Evolutionary conservation across 37 sponge, comb jelly and placozoan species (phyloP).

Genomic region (Hexactinellida sp.): DNA sequence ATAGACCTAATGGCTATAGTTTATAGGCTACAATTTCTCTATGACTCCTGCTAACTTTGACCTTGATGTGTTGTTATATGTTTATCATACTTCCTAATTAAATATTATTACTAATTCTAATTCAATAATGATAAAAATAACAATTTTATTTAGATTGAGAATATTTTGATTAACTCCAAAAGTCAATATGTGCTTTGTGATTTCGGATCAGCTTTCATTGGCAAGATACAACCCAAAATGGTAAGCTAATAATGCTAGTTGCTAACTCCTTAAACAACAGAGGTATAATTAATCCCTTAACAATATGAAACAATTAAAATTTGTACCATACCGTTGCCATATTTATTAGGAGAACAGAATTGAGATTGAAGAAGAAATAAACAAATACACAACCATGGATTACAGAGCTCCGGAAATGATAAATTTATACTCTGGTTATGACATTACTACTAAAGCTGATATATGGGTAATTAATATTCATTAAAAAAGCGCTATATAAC

Average conservation of each 20-base stretch:
- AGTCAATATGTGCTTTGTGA: conserved; percentile 77
- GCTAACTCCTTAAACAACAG: background rate
- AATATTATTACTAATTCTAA: too few relatives aligned
- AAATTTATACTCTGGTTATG: conserved; percentile 61
- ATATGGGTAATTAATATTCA: conserved; percentile 58
- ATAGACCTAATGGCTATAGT: too few relatives aligned
- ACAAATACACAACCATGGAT: conserved; percentile 75
- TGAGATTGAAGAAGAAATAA: conserved; percentile 27
- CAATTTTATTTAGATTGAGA: conserved; percentile 80
- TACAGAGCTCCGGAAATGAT: conserved; percentile 96
- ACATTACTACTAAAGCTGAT: conserved; percentile 71
- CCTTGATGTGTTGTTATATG: too few relatives aligned
- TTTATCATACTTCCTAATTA: too few relatives aligned
- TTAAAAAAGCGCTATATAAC: background rate
- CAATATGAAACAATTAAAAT: background rate
- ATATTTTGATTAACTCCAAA: conserved; percentile 47
- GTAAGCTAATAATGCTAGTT: too few relatives aligned
- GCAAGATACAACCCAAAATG: conserved; percentile 42
- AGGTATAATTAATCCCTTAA: background rate
- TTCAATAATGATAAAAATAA: too few relatives aligned
- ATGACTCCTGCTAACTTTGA: too few relatives aligned
- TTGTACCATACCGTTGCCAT: background rate
- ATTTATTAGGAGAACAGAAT: background rate
- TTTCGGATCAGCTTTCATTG: conserved; percentile 71
- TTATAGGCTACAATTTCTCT: too few relatives aligned